These are phyloP conservation scores for Sinopyrophorus schimmeli DNA, from an alignment of 2,888 invertebrate genomes.

Conservation along the genomic window DNA sequence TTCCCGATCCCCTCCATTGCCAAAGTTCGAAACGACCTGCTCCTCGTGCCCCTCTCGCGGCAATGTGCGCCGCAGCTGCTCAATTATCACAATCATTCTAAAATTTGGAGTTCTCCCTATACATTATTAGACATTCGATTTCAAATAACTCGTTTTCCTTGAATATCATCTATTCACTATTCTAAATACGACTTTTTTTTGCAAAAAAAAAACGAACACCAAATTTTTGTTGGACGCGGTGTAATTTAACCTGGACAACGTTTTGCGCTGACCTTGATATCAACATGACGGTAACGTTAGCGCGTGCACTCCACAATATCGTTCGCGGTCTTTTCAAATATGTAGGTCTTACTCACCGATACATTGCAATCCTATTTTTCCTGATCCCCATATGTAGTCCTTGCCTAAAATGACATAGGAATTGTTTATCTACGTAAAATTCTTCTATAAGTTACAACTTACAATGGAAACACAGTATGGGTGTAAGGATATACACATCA, in stretches of 20 bases:
- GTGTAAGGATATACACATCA: constrained; percentile 59
- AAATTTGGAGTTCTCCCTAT: neutral
- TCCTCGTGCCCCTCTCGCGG: constrained; percentile 19
- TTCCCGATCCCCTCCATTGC: constrained; percentile 24
- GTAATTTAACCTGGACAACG: constrained; percentile 26
- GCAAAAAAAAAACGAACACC: constrained; percentile 1
- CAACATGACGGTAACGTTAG: constrained; percentile 34
- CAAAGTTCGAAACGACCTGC: constrained; percentile 18
- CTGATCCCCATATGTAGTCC: constrained; percentile 67
- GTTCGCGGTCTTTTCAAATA: constrained; percentile 33
- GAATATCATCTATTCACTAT: neutral
- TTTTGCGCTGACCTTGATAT: constrained; percentile 43
- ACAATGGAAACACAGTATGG: constrained; percentile 61
- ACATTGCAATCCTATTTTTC: constrained; percentile 63
- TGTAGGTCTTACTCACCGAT: constrained; percentile 63
- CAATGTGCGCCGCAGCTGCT: constrained; percentile 25
- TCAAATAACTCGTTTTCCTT: neutral
- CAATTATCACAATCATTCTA: constrained; percentile 8
- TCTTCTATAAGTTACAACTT: too few species aligned
- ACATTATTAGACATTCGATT: neutral
- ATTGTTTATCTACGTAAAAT: too few species aligned
- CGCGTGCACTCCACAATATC: constrained; percentile 27
- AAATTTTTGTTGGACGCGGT: constrained; percentile 10
- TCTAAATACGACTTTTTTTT: constrained; percentile 5
- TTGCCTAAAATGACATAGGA: constrained; percentile 54